phyloP scores from a whole-genome alignment of 2,113 vertebrate genomes.

The Ivindomyrus marchei region DNA sequence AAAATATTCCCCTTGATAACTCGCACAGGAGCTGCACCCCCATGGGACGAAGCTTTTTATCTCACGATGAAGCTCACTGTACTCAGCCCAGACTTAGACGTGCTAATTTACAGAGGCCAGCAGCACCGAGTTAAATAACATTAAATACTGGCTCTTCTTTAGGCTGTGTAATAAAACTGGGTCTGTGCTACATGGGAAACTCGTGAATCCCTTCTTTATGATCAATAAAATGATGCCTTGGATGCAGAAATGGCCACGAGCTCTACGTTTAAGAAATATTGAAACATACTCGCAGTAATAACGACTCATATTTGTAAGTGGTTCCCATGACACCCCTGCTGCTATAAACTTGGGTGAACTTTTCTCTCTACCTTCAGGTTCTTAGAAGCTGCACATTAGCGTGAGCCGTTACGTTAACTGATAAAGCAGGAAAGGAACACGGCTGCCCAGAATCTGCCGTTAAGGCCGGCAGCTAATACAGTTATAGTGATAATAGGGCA shows the following conservation, averaged over 20 bases:
- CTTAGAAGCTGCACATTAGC: slow-evolving; percentile 45
- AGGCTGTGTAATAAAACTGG: slow-evolving; percentile 27
- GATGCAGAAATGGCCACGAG: background rate
- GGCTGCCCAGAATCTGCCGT: background rate
- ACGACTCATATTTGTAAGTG: background rate
- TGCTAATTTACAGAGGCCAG: slow-evolving; percentile 38
- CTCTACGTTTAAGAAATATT: background rate
- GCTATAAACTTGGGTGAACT: slow-evolving; percentile 22
- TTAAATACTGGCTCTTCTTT: slow-evolving; percentile 36
- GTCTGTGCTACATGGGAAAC: background rate
- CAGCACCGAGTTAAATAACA: slow-evolving; percentile 30
- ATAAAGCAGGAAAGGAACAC: slow-evolving; percentile 36
- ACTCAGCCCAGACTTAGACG: slow-evolving; percentile 29
- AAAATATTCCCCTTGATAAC: slow-evolving; percentile 26
- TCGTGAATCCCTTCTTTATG: background rate
- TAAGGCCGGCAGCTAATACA: slow-evolving; percentile 22
- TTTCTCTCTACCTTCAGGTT: slow-evolving; percentile 43
- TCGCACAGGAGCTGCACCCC: background rate
- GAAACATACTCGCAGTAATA: background rate
- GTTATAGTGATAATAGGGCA: slow-evolving; percentile 29
- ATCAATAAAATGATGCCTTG: background rate
- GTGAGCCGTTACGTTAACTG: slow-evolving; percentile 40
- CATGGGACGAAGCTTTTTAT: background rate
- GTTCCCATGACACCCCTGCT: no score
- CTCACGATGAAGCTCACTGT: background rate